Conservation (phyloP, 2,113 vertebrate species). For the Diadophis punctatus region DNA sequence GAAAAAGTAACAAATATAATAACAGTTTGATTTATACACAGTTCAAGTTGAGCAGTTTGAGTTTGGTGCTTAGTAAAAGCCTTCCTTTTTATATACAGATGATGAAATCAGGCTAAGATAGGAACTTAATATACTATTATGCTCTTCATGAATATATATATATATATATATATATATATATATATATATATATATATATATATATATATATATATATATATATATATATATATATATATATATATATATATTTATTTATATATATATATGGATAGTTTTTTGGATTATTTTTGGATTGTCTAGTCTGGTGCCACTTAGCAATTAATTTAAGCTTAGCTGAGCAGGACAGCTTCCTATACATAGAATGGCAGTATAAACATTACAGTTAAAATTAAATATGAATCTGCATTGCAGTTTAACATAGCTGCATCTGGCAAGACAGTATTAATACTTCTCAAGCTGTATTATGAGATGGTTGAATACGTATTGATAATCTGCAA, state of each 20-base stretch:
- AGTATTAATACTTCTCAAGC: not conserved
- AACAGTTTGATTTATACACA: slow-evolving; percentile 47
- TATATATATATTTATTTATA: no score
- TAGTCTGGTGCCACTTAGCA: slow-evolving; percentile 12
- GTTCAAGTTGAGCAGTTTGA: slow-evolving; percentile 6
- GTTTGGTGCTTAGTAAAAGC: slow-evolving; percentile 29
- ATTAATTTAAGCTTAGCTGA: slow-evolving; percentile 16
- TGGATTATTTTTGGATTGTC: slow-evolving; percentile 63
- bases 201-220: slow-evolving; percentile 28
- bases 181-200: slow-evolving; percentile 25
- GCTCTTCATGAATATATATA: slow-evolving; percentile 54
- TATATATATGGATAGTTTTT: no score
- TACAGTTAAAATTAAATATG: not conserved
- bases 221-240: slow-evolving; percentile 25
- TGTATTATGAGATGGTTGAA: not conserved
- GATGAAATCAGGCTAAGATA: slow-evolving; percentile 62
- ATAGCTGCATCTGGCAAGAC: not conserved
- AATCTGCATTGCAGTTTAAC: not conserved
- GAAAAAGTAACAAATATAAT: slow-evolving; percentile 17
- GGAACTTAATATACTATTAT: slow-evolving; percentile 40
- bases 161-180: no score
- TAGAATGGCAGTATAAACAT: not conserved
- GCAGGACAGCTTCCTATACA: not conserved
- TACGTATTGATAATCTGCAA: not conserved
- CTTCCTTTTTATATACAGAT: slow-evolving; percentile 55